Base-by-base conservation (phyloP, 2,113 vertebrate genomes). In the Aspidoscelis tigris region DNA sequence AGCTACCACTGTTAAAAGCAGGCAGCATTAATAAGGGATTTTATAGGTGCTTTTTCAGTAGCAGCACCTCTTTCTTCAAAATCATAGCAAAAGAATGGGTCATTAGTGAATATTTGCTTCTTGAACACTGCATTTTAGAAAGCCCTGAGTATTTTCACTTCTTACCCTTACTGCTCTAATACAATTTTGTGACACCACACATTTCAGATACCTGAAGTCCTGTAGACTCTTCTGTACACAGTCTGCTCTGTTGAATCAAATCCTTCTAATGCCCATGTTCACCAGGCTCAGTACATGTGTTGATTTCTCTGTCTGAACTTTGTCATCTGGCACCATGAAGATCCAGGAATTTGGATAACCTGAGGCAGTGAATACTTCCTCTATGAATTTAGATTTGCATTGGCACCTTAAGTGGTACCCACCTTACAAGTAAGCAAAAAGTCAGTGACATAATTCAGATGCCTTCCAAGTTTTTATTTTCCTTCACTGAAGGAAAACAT, bases 341-440 rank as follows among this genome's bases (percentile, higher is more conserved):
- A 33, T 75, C 68, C 82, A 86, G 55, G 9, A 83, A 77, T 74
- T 84, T 88, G 85, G 22, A 69, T 66, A 90, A 83, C 26, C 44
- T 87, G 85, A 22, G 79, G 1, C 22, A 86, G 44, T 82, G 81
- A 89, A 71, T 91, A 89, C 84, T 93, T 90, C 84, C 81, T 76
- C 68, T 18, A 16, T 89, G 87, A 86, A 85, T 84, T 89, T 88
- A 66, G 76, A 88, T 90, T 93, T 93, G 88, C 90, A 81, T 91
- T 94, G 92, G 91, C 87, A 80, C 87, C 77, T 83, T 21, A 73
- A 88, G 78, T 73, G 78, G 81, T 83, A 83, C 79, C 43, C 83
- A 88, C 47, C 39, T n/a, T n/a, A 53, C 0, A 88, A 77, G 87
- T 83, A 90, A 89, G 85, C 33, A 89, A 88, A 88, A 75, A 85